Base-by-base conservation (phyloP, 2,797 vertebrate genomes). In the Podarcis lilfordi region DNA sequence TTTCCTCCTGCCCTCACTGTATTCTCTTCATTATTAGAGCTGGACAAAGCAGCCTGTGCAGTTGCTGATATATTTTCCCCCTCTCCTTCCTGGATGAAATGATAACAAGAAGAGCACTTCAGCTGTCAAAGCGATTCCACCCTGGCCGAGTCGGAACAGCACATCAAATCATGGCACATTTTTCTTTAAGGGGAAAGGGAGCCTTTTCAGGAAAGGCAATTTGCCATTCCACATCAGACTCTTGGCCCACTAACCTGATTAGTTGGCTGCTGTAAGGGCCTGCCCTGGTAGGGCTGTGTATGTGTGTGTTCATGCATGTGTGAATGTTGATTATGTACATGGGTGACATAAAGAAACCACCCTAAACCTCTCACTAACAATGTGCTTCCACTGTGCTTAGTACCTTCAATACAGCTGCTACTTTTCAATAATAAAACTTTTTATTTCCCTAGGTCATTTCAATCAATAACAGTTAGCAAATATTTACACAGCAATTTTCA, bases 91-190 rank as follows among this genome's bases (percentile, higher is more conserved):
- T 66, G 15, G 80, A 78, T 84, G 89, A 88, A 87, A 40, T 0
- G 11, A 88, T 77, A 91, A 40, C 23, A 93, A 43, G 35, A 86
- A 92, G 40, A 90, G 23, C 29, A 81, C 43, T 84, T 82, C 61
- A 91, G n/a, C 77, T 90, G 59, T 81, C 89, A 94, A 91, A 92
- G 84, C 32, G 43, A 86, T 69, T 88, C 68, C 43, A 71, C 66
- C 76, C 13, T 88, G 66, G 43, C 15, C 10, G 3, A 84, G 21
- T 27, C 17, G 69, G 64, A 89, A 59, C 6, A 72, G 76, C 43
- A 82, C 82, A 72, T 8, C 37, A 80, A 90, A 80, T n/a, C 66
- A 40, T n/a, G 11, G 25, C 45, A 35, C 8, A 23, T 1, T 23
- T 3, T 29, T 8, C 69, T 82, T 89, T 92, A 23, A 89, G 50